A percentile compares a stretch with the other conserved stretches of the same genome.
Conservation (phyloP, 2,888 invertebrate genomes). For the Chrysodeixis includens region DNA sequence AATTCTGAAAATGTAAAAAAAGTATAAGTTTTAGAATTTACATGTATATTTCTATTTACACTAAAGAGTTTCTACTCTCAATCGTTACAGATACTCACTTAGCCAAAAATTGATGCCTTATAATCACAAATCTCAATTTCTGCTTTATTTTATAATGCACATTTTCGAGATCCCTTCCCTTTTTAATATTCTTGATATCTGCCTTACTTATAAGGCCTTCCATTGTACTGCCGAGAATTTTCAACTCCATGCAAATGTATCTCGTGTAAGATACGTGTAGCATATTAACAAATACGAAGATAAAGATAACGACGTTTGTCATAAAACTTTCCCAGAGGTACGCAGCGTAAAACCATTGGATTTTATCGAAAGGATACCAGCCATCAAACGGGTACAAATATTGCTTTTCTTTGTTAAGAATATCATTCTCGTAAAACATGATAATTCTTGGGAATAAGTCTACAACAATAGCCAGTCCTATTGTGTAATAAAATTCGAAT, state of each 20-base stretch:
- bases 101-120: slow-evolving; percentile 69
- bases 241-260: slow-evolving; percentile 80
- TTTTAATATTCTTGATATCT: slow-evolving; percentile 63
- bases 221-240: slow-evolving; percentile 70
- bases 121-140: slow-evolving; percentile 73
- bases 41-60: no score
- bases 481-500: slow-evolving; percentile 70
- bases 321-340: slow-evolving; percentile 80
- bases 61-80: no score
- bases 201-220: slow-evolving; percentile 66
- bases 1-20: slow-evolving; percentile 68
- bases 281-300: slow-evolving; percentile 72
- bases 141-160: slow-evolving; percentile 62
- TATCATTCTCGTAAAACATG: slow-evolving; percentile 71
- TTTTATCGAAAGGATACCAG: slow-evolving; percentile 83
- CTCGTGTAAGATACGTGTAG: slow-evolving; percentile 71
- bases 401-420: slow-evolving; percentile 64
- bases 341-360: slow-evolving; percentile 74
- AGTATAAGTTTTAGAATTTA: no score
- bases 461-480: slow-evolving; percentile 67
- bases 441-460: slow-evolving; percentile 75
- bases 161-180: slow-evolving; percentile 36
- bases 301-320: slow-evolving; percentile 74
- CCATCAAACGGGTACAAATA: slow-evolving; percentile 80
- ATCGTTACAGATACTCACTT: slow-evolving; percentile 63